A percentile compares a stretch with the other conserved stretches of the same genome.
phyloP scores from a whole-genome alignment of 2,888 invertebrate genomes.

The Tyria jacobaeae region DNA sequence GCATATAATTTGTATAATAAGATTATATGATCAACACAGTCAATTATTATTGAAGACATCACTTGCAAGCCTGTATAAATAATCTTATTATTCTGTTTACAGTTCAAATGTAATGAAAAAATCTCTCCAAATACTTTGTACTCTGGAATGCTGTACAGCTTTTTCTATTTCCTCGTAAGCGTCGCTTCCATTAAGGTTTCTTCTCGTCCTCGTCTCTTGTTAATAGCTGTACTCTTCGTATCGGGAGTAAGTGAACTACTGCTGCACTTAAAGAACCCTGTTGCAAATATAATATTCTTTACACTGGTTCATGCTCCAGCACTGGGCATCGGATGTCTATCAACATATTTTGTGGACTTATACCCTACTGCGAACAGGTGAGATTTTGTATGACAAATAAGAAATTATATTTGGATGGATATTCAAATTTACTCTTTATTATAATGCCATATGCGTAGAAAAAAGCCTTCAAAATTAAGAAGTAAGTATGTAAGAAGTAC shows the following conservation, averaged over 20 bases:
- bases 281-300: conserved; percentile 62
- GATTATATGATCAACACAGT: no score
- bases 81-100: conserved; percentile 27
- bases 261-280: conserved; percentile 70
- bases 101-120: conserved; percentile 60
- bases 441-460: no score
- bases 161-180: conserved; percentile 85
- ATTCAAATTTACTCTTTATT: no score
- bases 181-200: conserved; percentile 72
- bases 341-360: conserved; percentile 66
- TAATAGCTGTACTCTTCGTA: conserved; percentile 72
- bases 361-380: conserved; percentile 71
- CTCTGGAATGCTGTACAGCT: conserved; percentile 87
- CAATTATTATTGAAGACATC: no score
- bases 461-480: no score
- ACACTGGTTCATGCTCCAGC: conserved; percentile 58
- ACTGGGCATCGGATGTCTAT: conserved; percentile 60
- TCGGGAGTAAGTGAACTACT: conserved; percentile 84
- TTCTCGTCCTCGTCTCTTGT: conserved; percentile 79
- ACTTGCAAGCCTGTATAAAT: background rate
- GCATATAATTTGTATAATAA: no score
- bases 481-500: no score
- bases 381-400: conserved; percentile 11
- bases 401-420: no score
- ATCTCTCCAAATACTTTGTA: conserved; percentile 86